Conservation (phyloP, 2,113 vertebrate genomes). For the Colossoma macropomum region DNA sequence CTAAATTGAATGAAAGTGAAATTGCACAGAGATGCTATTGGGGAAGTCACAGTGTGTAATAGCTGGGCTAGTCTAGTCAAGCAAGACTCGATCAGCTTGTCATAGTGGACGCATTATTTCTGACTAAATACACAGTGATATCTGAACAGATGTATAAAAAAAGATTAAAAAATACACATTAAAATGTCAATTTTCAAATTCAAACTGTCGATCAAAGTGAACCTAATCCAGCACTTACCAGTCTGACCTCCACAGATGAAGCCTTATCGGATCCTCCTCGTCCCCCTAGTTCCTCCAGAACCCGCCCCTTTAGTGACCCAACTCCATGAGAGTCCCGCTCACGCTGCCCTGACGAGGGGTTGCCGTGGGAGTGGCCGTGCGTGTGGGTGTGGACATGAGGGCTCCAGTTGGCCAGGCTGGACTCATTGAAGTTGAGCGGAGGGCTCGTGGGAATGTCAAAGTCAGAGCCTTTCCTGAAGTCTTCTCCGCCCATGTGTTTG, state of each 20-base stretch:
- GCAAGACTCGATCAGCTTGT: no score
- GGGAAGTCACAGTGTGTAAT: no score
- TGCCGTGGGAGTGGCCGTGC: constrained; percentile 68
- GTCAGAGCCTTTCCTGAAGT: constrained; percentile 86
- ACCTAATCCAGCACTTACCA: constrained; percentile 64
- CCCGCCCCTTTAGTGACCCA: constrained; percentile 83
- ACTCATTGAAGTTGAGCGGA: constrained; percentile 86
- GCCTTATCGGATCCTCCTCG: constrained; percentile 87
- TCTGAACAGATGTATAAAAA: no score
- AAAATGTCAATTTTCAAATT: no score
- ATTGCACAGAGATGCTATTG: no score
- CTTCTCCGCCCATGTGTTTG: constrained; percentile 82
- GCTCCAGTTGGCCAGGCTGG: constrained; percentile 77
- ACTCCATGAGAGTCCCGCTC: constrained; percentile 71
- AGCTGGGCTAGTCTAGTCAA: no score
- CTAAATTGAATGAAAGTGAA: no score
- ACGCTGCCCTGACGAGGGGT: constrained; percentile 53
- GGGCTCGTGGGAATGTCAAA: constrained; percentile 89
- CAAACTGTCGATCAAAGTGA: no score
- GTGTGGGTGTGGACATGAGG: constrained; percentile 66
- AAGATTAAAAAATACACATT: no score
- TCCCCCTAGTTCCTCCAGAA: constrained; percentile 82
- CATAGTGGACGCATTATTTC: no score
- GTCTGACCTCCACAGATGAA: constrained; percentile 88
- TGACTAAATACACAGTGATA: no score